Evolutionary conservation across 2,113 vertebrate species (phyloP).

Genomic region (Gopherus flavomarginatus): DNA sequence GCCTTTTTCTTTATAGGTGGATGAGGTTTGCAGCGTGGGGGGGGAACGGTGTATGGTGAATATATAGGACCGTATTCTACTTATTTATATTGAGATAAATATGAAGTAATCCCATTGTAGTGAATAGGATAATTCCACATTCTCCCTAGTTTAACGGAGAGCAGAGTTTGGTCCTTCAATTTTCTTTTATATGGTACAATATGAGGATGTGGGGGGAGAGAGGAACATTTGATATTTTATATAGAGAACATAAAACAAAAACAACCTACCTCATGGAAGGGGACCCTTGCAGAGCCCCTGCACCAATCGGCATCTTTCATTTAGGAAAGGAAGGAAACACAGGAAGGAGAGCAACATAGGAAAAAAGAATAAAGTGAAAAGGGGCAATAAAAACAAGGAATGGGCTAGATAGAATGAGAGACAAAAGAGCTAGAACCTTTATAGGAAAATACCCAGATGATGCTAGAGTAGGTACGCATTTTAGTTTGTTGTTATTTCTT

Average conservation of each 20-base stretch:
- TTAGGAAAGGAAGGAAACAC: background rate
- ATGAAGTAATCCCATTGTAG: background rate
- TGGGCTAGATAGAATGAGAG: background rate
- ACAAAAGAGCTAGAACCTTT: background rate
- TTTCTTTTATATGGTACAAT: background rate
- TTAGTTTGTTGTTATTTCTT: background rate
- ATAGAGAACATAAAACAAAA: background rate
- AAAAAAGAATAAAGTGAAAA: background rate
- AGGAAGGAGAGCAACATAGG: background rate
- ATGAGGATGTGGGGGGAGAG: background rate
- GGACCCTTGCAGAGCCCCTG: background rate
- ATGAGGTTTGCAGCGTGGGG: constrained; percentile 13
- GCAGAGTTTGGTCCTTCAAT: background rate
- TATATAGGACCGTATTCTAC: background rate
- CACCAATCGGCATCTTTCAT: background rate
- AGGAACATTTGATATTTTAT: background rate
- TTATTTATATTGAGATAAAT: background rate
- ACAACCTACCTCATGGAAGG: background rate
- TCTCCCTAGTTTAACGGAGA: background rate
- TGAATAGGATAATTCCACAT: background rate
- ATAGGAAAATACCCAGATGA: background rate
- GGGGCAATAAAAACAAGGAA: background rate
- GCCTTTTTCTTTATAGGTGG: constrained; percentile 22
- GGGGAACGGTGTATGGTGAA: background rate
- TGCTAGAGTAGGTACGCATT: background rate